phyloP scores from a whole-genome alignment of 2,113 vertebrate species.

The Bothrops jararaca region DNA sequence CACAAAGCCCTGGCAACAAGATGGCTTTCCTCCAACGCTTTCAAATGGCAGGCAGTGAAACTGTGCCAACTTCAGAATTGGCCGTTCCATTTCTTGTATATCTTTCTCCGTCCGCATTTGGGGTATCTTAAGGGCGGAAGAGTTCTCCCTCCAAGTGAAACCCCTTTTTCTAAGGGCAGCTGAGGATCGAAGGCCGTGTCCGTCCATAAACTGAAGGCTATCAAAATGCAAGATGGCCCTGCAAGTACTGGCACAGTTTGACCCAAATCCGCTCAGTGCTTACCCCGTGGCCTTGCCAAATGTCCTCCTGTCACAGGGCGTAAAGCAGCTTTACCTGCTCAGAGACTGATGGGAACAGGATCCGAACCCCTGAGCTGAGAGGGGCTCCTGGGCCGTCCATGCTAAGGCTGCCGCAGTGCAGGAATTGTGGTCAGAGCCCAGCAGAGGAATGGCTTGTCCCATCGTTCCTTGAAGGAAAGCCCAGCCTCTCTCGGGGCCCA shows the following conservation, averaged over 20 bases:
- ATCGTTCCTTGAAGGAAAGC: not conserved
- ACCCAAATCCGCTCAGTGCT: not conserved
- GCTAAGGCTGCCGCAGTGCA: not conserved
- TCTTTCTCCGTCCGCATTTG: not conserved
- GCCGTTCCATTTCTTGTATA: not conserved
- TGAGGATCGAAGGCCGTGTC: not conserved
- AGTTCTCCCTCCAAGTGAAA: not conserved
- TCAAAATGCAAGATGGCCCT: not conserved
- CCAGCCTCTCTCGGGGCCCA: not conserved
- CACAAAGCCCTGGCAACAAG: not conserved
- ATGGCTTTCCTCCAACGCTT: not conserved
- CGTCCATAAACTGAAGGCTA: not conserved
- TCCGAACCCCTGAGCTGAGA: not conserved
- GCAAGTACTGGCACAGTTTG: not conserved
- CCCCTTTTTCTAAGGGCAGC: not conserved
- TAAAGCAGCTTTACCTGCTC: not conserved
- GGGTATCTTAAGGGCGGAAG: not conserved
- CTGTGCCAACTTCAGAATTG: not conserved
- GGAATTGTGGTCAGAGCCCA: not conserved
- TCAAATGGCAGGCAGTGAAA: not conserved
- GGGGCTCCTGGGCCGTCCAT: not conserved
- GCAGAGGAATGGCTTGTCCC: not conserved
- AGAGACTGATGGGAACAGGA: not conserved
- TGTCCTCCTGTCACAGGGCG: not conserved
- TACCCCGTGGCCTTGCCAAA: not conserved